Base-by-base conservation (phyloP, 2,888 invertebrate genomes). In the Drosophila neotestacea region DNA sequence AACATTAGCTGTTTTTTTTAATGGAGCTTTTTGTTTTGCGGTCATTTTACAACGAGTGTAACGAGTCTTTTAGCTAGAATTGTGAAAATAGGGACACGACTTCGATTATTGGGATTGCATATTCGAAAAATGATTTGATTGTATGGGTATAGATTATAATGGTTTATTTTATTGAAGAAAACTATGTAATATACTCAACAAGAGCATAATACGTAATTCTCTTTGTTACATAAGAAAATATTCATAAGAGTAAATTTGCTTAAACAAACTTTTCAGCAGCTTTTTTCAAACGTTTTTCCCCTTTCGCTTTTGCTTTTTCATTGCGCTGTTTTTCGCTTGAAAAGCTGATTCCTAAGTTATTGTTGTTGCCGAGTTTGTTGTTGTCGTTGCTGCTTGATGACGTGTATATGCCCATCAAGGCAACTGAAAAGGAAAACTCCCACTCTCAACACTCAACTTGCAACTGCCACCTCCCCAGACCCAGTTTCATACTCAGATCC, bases 341-440 rank as follows among this genome's bases (percentile, higher is more conserved):
- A 70, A 59, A 66, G 65, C 55, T 48, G 56, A 54, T 54, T 44
- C 22, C 16, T 13, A 63, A 42, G 63, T 44, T 67, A 44, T 54
- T 63, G 30, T 38, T 62, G 44, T 51, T 60, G 51, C 28, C 38
- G 46, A 27, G 55, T 9, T 28, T 46, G 51, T 41, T 59, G 51
- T 32, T 60, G 46, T 66, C 54, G 41, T 44, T 59, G 74, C 61
- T 83, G 86, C 61, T 64, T 77, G 72, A 78, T 81, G 81, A 67
- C 61, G 67, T 80, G 67, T 70, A 46, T 64, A 46, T 54, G 47
- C 27, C 56, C 50, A 62, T 56, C 38, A 47, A 59, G 58, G 32
- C 51, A 69, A 62, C 64, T 54, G 27, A 39, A 71, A 62, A 65
- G 34, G 62, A 51, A 73, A 66, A 51, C 64, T 39, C 48, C 22